phyloP scores from a whole-genome alignment of 2,888 invertebrate species.

The Oscheius sp. region DNA sequence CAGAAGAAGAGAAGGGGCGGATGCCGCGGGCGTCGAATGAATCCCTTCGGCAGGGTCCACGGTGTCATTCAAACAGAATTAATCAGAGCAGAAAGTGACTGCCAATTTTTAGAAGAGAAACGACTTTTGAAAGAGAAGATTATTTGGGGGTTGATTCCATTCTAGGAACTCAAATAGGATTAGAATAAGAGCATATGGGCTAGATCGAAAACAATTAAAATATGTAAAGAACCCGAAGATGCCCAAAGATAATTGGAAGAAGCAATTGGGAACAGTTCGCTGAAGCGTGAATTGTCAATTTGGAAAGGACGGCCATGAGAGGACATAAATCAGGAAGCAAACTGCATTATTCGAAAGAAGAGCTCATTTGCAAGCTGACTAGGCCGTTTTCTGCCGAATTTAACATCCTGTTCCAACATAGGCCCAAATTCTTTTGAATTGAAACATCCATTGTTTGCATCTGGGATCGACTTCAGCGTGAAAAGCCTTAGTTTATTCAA shows the following conservation, averaged over 20 bases:
- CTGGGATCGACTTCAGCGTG: not conserved
- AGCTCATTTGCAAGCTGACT: not conserved
- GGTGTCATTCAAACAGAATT: not conserved
- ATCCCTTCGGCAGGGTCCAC: not conserved
- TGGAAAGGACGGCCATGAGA: not conserved
- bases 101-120: not conserved
- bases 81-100: not conserved
- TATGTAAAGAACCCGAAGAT: not conserved
- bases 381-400: not conserved
- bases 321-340: not conserved
- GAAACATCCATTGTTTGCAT: slow-evolving; percentile 6
- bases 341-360: slow-evolving; percentile 4
- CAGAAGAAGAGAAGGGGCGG: not conserved
- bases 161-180: too few relatives aligned
- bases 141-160: not conserved
- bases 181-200: slow-evolving; percentile 1
- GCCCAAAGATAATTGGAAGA: not conserved
- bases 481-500: not conserved
- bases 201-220: not conserved
- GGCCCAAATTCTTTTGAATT: not conserved
- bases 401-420: too few relatives aligned
- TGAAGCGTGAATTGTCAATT: slow-evolving; percentile 22
- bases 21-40: not conserved
- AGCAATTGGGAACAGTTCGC: slow-evolving; percentile 11
- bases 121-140: not conserved